Conservation (phyloP, 2,113 vertebrate species). For the Leucopternis melanops region DNA sequence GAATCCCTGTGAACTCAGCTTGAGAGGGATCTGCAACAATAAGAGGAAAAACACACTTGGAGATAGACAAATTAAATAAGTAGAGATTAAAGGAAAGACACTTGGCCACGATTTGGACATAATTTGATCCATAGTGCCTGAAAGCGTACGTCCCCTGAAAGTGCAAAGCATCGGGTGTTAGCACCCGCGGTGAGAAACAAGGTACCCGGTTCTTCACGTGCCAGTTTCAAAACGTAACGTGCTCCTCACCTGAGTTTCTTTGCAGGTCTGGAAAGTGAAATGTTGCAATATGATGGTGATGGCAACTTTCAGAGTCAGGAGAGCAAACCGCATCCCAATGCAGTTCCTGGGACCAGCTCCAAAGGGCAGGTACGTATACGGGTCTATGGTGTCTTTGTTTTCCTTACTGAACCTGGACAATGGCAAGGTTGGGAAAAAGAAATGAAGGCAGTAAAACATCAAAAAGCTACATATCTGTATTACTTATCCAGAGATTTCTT, state of each 20-base stretch:
- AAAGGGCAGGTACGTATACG: slow-evolving; percentile 78
- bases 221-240: fast-evolving
- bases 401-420: slow-evolving; percentile 80
- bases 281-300: slow-evolving; percentile 68
- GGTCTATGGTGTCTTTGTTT: slow-evolving; percentile 69
- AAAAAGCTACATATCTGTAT: not conserved
- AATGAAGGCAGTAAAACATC: not conserved
- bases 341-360: slow-evolving; percentile 84
- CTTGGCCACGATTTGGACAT: fast-evolving
- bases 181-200: not conserved
- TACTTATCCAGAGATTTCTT: not conserved
- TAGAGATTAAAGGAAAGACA: not conserved
- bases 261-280: slow-evolving; percentile 75
- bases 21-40: slow-evolving; percentile 70
- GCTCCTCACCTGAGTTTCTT: slow-evolving; percentile 81
- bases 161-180: fast-evolving
- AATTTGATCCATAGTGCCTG: fast-evolving
- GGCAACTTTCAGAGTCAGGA: slow-evolving; percentile 75
- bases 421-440: not conserved
- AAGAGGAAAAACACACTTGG: not conserved
- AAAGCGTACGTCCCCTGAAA: not conserved
- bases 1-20: slow-evolving; percentile 62
- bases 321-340: slow-evolving; percentile 82
- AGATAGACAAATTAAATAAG: not conserved
- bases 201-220: fast-evolving